Percentiles rank a stretch among this genome's conserved stretches.
phyloP scores from a whole-genome alignment of 2,113 vertebrate genomes.

The Tiliqua scincoides region DNA sequence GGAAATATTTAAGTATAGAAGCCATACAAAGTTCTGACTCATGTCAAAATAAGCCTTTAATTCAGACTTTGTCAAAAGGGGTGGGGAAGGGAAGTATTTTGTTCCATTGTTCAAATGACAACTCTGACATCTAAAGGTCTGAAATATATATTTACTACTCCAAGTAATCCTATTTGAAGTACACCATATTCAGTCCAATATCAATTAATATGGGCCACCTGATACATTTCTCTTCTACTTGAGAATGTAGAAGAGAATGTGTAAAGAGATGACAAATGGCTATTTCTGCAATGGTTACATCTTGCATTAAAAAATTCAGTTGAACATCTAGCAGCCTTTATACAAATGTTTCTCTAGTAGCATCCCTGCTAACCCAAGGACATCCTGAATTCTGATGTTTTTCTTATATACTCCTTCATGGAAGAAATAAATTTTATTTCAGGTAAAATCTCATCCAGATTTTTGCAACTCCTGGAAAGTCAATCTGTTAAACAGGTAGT shows the following conservation, averaged over 20 bases:
- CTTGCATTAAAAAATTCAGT: background rate
- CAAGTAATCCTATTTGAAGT: background rate
- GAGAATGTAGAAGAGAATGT: background rate
- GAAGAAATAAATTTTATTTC: background rate
- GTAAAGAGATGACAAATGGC: background rate
- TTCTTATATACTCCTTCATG: background rate
- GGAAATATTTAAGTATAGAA: background rate
- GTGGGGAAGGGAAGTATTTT: background rate
- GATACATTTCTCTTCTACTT: background rate
- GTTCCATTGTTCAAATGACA: background rate
- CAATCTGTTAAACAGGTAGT: too few species aligned
- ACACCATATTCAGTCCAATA: background rate
- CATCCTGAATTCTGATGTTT: background rate
- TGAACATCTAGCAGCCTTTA: background rate
- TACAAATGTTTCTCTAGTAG: background rate
- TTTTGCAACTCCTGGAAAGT: background rate
- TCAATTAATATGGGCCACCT: background rate
- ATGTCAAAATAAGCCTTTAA: background rate
- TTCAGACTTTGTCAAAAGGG: too few species aligned
- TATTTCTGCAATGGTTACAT: too few species aligned
- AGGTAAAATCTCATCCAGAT: background rate
- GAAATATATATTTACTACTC: background rate
- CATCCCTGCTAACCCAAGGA: background rate
- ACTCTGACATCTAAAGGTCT: background rate
- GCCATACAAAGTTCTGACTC: background rate